These are phyloP conservation scores for Pomatorhinus ruficollis DNA, from an alignment of 2,113 vertebrate genomes.

Conservation along the genomic window DNA sequence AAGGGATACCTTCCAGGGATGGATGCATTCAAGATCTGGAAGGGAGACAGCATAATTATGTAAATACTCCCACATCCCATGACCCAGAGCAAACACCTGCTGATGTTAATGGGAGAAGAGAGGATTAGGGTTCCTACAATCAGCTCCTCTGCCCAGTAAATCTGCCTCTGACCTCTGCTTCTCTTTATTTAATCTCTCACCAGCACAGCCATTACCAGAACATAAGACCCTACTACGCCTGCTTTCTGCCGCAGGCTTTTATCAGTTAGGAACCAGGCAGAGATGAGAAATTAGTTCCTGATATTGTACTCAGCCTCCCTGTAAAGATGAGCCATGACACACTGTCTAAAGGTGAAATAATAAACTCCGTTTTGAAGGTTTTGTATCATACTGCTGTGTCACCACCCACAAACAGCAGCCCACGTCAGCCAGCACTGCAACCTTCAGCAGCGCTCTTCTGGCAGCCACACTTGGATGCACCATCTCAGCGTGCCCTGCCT, in stretches of 20 bases:
- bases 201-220: neutral
- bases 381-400: neutral
- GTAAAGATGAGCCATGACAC: neutral
- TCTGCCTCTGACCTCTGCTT: conserved; percentile 24
- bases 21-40: neutral
- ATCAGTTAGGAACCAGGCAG: neutral
- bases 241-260: neutral
- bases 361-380: neutral
- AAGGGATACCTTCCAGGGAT: neutral
- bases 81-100: conserved; percentile 30
- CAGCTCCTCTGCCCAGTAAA: neutral
- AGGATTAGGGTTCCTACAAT: conserved; percentile 21
- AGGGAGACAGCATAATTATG: neutral
- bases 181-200: conserved; percentile 17
- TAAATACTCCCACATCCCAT: conserved; percentile 39
- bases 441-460: neutral
- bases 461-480: neutral
- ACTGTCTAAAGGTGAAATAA: neutral
- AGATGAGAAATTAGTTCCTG: neutral
- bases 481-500: neutral
- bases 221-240: neutral
- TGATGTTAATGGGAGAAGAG: conserved; percentile 43
- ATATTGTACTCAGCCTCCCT: neutral
- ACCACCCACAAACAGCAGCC: neutral
- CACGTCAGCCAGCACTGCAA: neutral